These are phyloP conservation scores for Calyptomena viridis DNA, from an alignment of 2,113 vertebrate species.

Conservation along the genomic window DNA sequence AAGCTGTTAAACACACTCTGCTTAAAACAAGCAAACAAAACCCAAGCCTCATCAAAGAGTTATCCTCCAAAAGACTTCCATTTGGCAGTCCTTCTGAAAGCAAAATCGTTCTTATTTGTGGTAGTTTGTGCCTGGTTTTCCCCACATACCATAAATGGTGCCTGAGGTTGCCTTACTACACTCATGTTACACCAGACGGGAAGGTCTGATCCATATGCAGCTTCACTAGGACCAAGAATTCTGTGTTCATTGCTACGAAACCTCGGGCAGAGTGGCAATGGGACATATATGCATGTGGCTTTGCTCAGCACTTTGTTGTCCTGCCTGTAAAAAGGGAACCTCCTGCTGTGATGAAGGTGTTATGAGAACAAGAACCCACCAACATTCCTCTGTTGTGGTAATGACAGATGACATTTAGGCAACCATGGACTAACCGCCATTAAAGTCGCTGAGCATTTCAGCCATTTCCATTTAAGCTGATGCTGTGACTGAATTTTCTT, in stretches of 20 bases:
- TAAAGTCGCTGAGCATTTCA: not conserved
- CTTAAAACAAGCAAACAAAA: not conserved
- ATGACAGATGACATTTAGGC: not conserved
- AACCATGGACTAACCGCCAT: accelerated
- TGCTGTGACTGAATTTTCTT: not conserved
- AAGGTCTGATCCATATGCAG: not conserved
- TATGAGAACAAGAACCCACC: not conserved
- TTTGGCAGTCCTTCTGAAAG: not conserved
- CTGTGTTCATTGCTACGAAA: not conserved
- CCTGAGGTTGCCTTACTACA: not conserved
- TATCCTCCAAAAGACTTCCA: not conserved
- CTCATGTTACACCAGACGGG: not conserved
- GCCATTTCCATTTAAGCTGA: not conserved
- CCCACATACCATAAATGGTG: not conserved
- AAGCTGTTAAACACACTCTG: not conserved
- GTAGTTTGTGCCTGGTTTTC: not conserved
- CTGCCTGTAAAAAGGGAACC: not conserved
- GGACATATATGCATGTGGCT: not conserved
- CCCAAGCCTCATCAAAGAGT: not conserved
- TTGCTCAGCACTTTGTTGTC: not conserved
- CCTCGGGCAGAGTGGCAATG: accelerated
- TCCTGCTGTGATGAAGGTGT: not conserved
- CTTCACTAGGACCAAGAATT: not conserved
- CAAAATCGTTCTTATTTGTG: not conserved
- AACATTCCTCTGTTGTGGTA: not conserved